These are phyloP conservation scores for Nettapus auritus DNA, from an alignment of 2,113 vertebrate species.

Conservation along the genomic window DNA sequence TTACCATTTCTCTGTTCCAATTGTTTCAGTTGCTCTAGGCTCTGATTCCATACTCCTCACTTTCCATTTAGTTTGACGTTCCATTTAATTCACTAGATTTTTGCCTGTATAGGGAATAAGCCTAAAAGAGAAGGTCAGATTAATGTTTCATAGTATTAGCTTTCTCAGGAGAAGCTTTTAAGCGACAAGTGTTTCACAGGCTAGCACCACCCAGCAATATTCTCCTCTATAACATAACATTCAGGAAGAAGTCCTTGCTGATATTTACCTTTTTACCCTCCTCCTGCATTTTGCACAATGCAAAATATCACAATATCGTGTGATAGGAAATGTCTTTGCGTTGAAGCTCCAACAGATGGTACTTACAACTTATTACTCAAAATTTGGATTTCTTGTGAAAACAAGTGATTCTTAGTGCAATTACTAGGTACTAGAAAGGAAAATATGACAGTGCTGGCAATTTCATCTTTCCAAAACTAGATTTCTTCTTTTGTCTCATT, in stretches of 20 bases:
- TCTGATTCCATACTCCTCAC: background rate
- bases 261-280: background rate
- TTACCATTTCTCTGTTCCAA: background rate
- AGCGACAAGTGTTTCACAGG: background rate
- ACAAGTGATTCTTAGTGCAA: background rate
- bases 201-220: background rate
- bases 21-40: constrained; percentile 21
- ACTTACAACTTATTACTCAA: background rate
- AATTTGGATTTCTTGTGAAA: background rate
- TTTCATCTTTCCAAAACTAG: background rate
- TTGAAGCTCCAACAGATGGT: background rate
- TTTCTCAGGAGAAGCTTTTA: background rate
- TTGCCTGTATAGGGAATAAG: background rate
- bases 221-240: background rate
- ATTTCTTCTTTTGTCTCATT: background rate
- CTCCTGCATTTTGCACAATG: background rate
- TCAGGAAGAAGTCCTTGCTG: background rate
- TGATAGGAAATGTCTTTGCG: background rate
- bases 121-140: background rate
- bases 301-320: background rate
- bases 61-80: background rate
- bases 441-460: background rate
- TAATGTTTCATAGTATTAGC: background rate
- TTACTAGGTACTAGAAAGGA: background rate
- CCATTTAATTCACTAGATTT: background rate